A percentile compares a stretch with the other conserved stretches of the same genome.
These are phyloP conservation scores for Bolinopsis microptera DNA, from an alignment of 37 sponge, comb jelly and placozoan genomes.

Conservation along the genomic window DNA sequence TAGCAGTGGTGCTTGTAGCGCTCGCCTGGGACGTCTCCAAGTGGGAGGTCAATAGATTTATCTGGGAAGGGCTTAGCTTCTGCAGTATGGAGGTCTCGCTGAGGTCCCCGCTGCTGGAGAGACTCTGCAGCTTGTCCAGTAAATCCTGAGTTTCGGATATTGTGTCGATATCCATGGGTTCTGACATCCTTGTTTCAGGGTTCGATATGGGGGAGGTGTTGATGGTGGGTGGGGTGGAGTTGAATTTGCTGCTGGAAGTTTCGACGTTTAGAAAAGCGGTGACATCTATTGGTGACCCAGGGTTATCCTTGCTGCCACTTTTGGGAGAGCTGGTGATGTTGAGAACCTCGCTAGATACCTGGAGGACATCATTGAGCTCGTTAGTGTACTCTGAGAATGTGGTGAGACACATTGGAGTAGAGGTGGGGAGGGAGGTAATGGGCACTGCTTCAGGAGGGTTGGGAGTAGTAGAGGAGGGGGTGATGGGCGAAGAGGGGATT, in stretches of 20 bases:
- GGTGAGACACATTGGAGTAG: not conserved
- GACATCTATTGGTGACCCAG: conserved; percentile 11
- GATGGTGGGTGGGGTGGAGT: conserved; percentile 33
- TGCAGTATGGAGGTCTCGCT: conserved; percentile 36
- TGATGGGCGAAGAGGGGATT: not conserved
- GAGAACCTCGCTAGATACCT: conserved; percentile 54
- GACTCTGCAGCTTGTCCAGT: conserved; percentile 31
- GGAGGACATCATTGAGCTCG: conserved; percentile 63
- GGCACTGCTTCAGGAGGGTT: not conserved
- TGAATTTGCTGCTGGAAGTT: not conserved
- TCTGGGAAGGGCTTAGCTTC: conserved; percentile 44
- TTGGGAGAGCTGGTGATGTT: conserved; percentile 65
- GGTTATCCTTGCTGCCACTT: not conserved
- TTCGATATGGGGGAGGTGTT: conserved; percentile 37
- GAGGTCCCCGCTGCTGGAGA: not conserved
- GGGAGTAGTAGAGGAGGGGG: not conserved
- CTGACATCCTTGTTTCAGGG: not conserved
- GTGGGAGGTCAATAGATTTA: conserved; percentile 17
- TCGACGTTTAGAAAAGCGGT: conserved; percentile 21
- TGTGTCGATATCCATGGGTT: not conserved
- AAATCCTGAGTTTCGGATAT: conserved; percentile 37
- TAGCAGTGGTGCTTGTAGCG: not conserved
- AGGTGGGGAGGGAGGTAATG: not conserved
- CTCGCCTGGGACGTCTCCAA: conserved; percentile 14
- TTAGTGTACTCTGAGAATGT: conserved; percentile 60